Percentiles rank a stretch among this genome's conserved stretches.
phyloP scores from a whole-genome alignment of 2,113 vertebrate genomes.

The Alethe castanea region DNA sequence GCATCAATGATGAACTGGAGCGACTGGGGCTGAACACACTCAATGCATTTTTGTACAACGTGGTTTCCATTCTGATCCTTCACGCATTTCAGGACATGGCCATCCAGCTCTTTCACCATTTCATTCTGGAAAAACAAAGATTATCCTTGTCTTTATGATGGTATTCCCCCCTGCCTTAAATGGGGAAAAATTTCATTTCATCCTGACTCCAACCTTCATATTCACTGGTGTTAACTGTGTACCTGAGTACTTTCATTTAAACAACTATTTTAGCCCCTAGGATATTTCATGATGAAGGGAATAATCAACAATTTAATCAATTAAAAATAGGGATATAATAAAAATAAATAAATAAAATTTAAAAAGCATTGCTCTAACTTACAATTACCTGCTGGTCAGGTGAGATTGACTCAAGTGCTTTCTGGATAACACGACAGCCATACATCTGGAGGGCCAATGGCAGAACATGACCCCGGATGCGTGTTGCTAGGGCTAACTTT shows the following conservation, averaged over 20 bases:
- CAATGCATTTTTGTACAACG: conserved; percentile 97
- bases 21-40: conserved; percentile 94
- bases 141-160: neutral
- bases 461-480: conserved; percentile 93
- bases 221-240: neutral
- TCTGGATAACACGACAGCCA: conserved; percentile 95
- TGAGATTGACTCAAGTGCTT: conserved; percentile 95
- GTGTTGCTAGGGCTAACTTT: conserved; percentile 90
- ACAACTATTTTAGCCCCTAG: neutral
- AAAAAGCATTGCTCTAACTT: conserved; percentile 80
- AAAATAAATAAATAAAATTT: neutral
- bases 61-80: conserved; percentile 98
- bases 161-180: accelerated
- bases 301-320: neutral
- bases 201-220: neutral
- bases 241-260: neutral
- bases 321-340: neutral
- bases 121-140: conserved; percentile 80
- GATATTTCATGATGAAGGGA: neutral
- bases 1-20: conserved; percentile 96
- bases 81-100: conserved; percentile 95
- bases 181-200: neutral
- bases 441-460: conserved; percentile 96
- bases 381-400: conserved; percentile 99
- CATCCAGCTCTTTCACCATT: conserved; percentile 93